These are phyloP conservation scores for Hippocampus comes DNA, from an alignment of 2,113 vertebrate species.

Conservation along the genomic window DNA sequence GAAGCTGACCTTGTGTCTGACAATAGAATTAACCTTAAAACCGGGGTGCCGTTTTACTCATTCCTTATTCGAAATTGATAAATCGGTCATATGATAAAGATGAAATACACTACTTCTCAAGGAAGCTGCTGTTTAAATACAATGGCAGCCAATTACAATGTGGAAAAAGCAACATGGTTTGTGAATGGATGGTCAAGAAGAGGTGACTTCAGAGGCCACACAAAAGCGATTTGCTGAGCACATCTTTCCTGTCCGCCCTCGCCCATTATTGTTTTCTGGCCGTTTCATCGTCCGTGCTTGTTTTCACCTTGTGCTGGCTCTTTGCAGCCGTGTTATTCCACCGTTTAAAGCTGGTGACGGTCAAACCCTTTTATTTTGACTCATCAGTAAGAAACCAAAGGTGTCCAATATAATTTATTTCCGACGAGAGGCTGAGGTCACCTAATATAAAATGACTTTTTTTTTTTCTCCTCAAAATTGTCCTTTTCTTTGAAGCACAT, in stretches of 20 bases:
- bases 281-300: constrained; percentile 44
- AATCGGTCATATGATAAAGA: neutral
- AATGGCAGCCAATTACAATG: neutral
- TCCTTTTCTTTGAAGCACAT: neutral
- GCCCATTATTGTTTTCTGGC: constrained; percentile 22
- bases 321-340: constrained; percentile 38
- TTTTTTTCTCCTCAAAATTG: neutral
- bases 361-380: constrained; percentile 3
- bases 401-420: neutral
- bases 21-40: constrained; percentile 3
- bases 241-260: neutral
- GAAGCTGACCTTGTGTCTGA: constrained; percentile 24
- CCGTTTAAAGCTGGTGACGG: constrained; percentile 25
- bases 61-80: neutral
- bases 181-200: neutral
- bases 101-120: neutral
- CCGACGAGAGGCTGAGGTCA: neutral
- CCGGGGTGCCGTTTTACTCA: neutral
- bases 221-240: neutral
- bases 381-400: constrained; percentile 4
- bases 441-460: neutral
- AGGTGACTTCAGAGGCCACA: neutral
- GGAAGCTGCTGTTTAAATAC: neutral
- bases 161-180: neutral
- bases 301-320: constrained; percentile 42